These are phyloP conservation scores for Diglossa cyanea DNA, from an alignment of 2,797 vertebrate genomes.

Conservation along the genomic window DNA sequence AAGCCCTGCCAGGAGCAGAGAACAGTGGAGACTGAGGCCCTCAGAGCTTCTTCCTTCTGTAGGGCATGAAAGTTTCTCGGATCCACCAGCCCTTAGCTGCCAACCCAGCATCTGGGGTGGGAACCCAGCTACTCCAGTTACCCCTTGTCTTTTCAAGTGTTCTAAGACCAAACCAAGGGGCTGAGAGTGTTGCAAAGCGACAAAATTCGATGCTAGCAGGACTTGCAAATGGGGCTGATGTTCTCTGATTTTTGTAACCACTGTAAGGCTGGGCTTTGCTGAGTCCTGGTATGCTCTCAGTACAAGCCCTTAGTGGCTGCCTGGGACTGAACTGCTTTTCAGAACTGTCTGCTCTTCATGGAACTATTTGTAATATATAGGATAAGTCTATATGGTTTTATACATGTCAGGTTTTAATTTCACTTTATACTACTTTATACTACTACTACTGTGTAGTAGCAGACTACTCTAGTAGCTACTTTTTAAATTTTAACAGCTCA, in stretches of 20 bases:
- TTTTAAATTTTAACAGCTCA: neutral
- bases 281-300: neutral
- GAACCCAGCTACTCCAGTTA: neutral
- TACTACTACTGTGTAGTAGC: neutral
- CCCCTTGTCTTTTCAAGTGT: neutral
- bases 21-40: no score
- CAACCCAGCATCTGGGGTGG: rapidly evolving
- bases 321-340: neutral
- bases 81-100: neutral
- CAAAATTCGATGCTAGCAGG: neutral
- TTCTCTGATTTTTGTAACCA: neutral
- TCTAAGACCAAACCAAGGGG: neutral
- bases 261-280: neutral
- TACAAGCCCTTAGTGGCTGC: neutral
- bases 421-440: neutral
- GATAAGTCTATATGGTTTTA: neutral
- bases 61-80: neutral
- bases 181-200: neutral
- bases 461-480: neutral
- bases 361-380: neutral
- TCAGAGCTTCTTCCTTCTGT: neutral
- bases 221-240: neutral
- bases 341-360: neutral
- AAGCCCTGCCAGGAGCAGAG: neutral
- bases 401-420: neutral